phyloP scores from a whole-genome alignment of 2,113 vertebrate genomes.

The Xiphophorus hellerii region DNA sequence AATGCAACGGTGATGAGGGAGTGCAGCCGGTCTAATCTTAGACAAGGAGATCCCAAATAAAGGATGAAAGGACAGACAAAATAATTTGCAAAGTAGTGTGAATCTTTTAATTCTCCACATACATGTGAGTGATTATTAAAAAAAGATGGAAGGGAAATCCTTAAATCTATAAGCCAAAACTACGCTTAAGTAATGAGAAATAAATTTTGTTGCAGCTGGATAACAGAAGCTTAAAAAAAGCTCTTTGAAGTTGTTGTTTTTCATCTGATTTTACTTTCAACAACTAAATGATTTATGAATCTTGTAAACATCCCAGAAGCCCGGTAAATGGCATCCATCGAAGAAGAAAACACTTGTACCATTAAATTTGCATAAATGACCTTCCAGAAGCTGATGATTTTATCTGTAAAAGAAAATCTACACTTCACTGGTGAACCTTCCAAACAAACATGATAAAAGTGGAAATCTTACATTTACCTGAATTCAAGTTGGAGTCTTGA shows the following conservation, averaged over 20 bases:
- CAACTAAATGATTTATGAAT: background rate
- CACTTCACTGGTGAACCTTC: background rate
- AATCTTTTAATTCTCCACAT: constrained; percentile 27
- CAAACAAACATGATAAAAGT: background rate
- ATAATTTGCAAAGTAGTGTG: constrained; percentile 41
- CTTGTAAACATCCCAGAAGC: background rate
- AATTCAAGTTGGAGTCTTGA: background rate
- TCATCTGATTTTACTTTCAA: background rate
- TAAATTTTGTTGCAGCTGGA: background rate
- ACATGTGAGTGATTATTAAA: constrained; percentile 10
- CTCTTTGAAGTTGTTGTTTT: background rate
- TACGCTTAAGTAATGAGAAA: constrained; percentile 6
- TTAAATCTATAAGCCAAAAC: constrained; percentile 23
- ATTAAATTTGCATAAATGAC: constrained; percentile 1
- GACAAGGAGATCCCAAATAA: constrained; percentile 13
- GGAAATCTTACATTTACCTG: background rate
- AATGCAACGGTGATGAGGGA: constrained; percentile 35
- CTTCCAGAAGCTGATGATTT: background rate
- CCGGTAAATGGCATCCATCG: background rate
- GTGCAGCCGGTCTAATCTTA: constrained; percentile 36
- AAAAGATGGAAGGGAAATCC: constrained; percentile 19
- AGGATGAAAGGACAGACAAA: constrained; percentile 26
- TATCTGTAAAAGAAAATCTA: background rate
- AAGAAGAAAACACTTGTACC: background rate
- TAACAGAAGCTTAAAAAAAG: background rate